A percentile compares a stretch with the other conserved stretches of the same genome.
Conservation (phyloP, 2,113 vertebrate genomes). For the Smithornis capensis region DNA sequence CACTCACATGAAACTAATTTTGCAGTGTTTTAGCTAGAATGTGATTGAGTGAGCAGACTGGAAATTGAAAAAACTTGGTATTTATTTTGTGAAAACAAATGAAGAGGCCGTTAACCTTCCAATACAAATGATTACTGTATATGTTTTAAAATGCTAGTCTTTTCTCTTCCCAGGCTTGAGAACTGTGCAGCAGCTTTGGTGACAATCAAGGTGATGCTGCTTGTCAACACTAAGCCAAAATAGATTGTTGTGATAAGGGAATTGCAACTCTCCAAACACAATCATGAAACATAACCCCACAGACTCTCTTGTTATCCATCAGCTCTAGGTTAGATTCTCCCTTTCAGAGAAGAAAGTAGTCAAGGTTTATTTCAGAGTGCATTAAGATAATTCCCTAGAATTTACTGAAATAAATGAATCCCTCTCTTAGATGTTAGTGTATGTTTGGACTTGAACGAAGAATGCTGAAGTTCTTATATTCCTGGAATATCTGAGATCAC, state of each 20-base stretch:
- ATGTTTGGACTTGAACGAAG: background rate
- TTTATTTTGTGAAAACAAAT: conserved; percentile 47
- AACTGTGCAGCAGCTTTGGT: background rate
- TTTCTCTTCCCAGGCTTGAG: background rate
- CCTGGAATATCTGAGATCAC: background rate
- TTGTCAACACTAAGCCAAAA: conserved; percentile 14
- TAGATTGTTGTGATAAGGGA: conserved; percentile 19
- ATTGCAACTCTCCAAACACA: background rate
- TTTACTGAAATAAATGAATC: background rate
- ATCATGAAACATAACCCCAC: background rate
- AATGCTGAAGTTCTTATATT: background rate
- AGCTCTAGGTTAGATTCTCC: background rate
- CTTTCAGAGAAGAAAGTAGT: background rate
- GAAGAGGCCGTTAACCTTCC: conserved; percentile 28
- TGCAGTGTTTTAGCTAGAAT: conserved; percentile 1
- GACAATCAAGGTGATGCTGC: conserved; percentile 17
- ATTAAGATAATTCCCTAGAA: background rate
- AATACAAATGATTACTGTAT: background rate
- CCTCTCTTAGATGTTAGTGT: background rate
- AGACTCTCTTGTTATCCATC: background rate
- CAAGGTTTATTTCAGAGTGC: background rate
- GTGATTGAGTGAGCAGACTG: conserved; percentile 18
- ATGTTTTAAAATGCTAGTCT: background rate
- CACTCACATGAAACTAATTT: conserved; percentile 53
- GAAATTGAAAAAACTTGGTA: conserved; percentile 20